A percentile compares a stretch with the other conserved stretches of the same genome.
Conservation (phyloP, 2,113 vertebrate genomes). For the Percopsis transmontana region DNA sequence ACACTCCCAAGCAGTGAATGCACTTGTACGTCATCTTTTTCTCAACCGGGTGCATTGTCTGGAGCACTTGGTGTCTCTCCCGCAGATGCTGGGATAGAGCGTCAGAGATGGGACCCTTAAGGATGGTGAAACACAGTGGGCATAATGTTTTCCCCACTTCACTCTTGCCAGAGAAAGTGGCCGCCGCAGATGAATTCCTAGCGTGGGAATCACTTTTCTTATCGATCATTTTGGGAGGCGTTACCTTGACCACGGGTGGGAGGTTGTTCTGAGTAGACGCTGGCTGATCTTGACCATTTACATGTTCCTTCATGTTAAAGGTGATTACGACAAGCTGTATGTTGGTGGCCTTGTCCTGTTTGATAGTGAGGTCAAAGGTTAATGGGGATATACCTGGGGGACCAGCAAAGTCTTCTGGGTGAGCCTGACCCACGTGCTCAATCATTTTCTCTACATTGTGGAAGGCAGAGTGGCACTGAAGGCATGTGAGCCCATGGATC, state of each 20-base stretch:
- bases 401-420: conserved; percentile 87
- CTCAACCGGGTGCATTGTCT: conserved; percentile 96
- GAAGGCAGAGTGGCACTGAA: conserved; percentile 93
- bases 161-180: conserved; percentile 81
- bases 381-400: conserved; percentile 89
- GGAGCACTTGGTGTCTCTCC: conserved; percentile 94
- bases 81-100: conserved; percentile 91
- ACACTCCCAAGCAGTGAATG: conserved; percentile 96
- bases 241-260: conserved; percentile 72
- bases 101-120: conserved; percentile 93
- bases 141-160: conserved; percentile 93
- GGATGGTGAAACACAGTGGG: conserved; percentile 94
- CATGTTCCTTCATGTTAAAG: conserved; percentile 89
- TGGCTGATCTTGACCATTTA: conserved; percentile 82
- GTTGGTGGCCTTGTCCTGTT: conserved; percentile 91
- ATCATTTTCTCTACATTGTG: conserved; percentile 96
- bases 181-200: too few species aligned
- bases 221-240: conserved; percentile 80
- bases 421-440: conserved; percentile 87
- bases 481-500: conserved; percentile 96
- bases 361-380: conserved; percentile 94
- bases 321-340: conserved; percentile 94
- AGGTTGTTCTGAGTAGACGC: conserved; percentile 80
- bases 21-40: conserved; percentile 98
- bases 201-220: conserved; percentile 63